Conservation (phyloP, 2,888 invertebrate genomes). For the Sclerodermus sp. region DNA sequence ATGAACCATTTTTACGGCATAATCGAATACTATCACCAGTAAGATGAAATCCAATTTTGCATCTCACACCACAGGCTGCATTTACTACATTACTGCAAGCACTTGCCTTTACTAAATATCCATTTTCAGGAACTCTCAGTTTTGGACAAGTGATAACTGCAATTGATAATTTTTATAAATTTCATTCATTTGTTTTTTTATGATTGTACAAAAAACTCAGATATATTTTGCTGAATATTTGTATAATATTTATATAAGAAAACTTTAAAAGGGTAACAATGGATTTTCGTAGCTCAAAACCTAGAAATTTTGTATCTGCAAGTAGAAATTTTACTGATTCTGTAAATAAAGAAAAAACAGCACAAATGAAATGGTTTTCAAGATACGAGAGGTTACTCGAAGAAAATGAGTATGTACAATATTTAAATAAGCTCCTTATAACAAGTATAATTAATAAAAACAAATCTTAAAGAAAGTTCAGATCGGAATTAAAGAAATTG, state of each 20-base stretch:
- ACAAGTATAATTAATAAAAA: neutral
- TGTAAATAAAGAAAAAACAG: conserved; percentile 24
- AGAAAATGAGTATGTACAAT: conserved; percentile 36
- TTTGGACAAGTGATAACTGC: conserved; percentile 65
- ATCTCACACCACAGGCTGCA: conserved; percentile 71
- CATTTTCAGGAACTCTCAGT: conserved; percentile 65
- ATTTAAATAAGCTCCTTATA: neutral
- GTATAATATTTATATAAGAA: too few relatives aligned
- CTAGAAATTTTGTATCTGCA: conserved; percentile 33
- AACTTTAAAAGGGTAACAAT: too few relatives aligned
- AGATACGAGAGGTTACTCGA: conserved; percentile 41
- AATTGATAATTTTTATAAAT: neutral
- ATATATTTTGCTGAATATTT: too few relatives aligned
- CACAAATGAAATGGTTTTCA: conserved; percentile 33
- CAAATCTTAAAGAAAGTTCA: conserved; percentile 24
- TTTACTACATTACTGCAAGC: conserved; percentile 68
- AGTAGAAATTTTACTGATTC: conserved; percentile 29
- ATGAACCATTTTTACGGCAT: conserved; percentile 66
- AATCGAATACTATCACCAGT: conserved; percentile 63
- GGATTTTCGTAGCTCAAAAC: conserved; percentile 29
- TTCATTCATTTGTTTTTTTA: neutral
- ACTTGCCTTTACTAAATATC: conserved; percentile 67
- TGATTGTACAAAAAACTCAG: neutral
- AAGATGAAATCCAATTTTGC: conserved; percentile 66
- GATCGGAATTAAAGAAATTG: conserved; percentile 26